These are phyloP conservation scores for Tetranychus piercei DNA, from an alignment of 2,888 invertebrate species.

Conservation along the genomic window DNA sequence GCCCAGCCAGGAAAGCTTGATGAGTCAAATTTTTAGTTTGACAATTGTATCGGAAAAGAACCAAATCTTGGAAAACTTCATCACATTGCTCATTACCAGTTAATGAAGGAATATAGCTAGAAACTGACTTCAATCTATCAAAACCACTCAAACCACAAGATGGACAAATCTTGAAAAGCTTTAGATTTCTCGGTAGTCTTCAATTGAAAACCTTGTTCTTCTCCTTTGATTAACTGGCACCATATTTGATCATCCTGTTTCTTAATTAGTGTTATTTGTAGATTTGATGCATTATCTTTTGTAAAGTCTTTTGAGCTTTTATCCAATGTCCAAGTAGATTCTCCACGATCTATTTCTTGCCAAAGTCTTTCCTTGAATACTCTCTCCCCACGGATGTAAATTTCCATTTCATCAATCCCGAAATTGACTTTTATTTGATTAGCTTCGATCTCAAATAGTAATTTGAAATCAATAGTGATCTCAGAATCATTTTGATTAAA, in stretches of 20 bases:
- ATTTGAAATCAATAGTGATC: neutral
- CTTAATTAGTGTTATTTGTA: neutral
- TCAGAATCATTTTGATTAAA: neutral
- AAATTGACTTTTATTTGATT: neutral
- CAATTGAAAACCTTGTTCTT: neutral
- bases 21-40: slow-evolving; percentile 28
- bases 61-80: slow-evolving; percentile 20
- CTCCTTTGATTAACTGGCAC: neutral
- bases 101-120: neutral
- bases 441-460: neutral
- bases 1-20: slow-evolving; percentile 42
- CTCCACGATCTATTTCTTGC: neutral
- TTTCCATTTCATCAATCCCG: neutral
- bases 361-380: neutral
- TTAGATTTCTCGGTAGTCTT: neutral
- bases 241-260: neutral
- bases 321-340: neutral
- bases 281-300: neutral
- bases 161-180: neutral
- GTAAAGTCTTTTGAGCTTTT: neutral
- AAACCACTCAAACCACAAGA: neutral
- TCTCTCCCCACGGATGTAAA: neutral
- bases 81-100: slow-evolving; percentile 3
- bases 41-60: slow-evolving; percentile 31
- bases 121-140: neutral